Base-by-base conservation (phyloP, 2,888 invertebrate species). In the Cremastinae sp. region DNA sequence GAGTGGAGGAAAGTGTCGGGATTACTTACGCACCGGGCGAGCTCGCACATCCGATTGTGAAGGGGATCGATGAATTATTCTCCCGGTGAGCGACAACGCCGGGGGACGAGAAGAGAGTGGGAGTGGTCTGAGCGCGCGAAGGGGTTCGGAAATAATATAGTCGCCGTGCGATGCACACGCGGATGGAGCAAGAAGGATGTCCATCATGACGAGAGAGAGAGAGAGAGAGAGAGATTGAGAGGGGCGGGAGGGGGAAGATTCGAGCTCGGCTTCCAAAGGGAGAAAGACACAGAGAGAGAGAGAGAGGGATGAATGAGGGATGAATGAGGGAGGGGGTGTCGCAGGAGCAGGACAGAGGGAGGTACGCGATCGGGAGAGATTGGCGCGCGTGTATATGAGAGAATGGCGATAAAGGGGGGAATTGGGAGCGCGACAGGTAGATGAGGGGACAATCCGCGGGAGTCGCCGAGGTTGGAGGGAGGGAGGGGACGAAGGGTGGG, bases 41-140 rank as follows among this genome's bases (percentile, higher is more conserved):
- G 45, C 56, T 41, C 61, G 68, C 22, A 49, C 68, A 51, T 66
- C 69, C 53, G 61, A 51, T 56, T 66, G 59, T 69, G 43, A 76
- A 73, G 54, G 70, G 76, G 75, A 78, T 78, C 75, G 70, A 78
- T 80, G 78, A 80, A 78, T 80, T 78, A 80, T 80, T 78, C 77
- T 64, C 74, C 59, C 74, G 70, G 78, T 64, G 78, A 74, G 73
- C 66, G 75, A 78, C 73, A 78, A 69, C 73, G 54, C 69, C 49
- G 41, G 38, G n/a, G n/a, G n/a, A n/a, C 58, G 10, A n/a, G 36
- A 56, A 16, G 61, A 66, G 75, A 47, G 61, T 54, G 49, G 43
- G 43, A 45, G 34, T 34, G 18, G 28, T 49, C 43, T 9, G 47
- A 59, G n/a, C n/a, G 49, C 9, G 47, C 56, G 28, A 62, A 56